Base-by-base conservation (phyloP, 2,113 vertebrate species). In the Petaurus breviceps region DNA sequence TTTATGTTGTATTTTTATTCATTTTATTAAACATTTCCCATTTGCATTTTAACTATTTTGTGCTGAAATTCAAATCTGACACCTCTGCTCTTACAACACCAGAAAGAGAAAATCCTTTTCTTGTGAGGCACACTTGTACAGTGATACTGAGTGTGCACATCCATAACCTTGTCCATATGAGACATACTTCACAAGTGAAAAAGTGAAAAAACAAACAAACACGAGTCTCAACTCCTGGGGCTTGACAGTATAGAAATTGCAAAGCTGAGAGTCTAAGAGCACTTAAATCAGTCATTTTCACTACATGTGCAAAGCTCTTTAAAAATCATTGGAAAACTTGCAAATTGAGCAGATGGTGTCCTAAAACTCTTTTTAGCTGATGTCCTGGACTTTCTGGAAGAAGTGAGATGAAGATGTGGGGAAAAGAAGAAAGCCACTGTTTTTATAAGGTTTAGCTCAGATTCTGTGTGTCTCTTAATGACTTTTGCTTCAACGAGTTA, bases 221-320 rank as follows among this genome's bases (percentile, higher is more conserved):
- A 68, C 51, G 37, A 19, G 24, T 92, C 91, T 96, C 54, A 89
- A 0, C 31, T 92, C 0, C 84, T n/a, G 90, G 46, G 61, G 94
- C 61, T 54, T 54, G 90, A 92, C 23, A 52, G 14, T 94, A 91
- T 49, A 90, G 24, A 90, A 51, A n/a, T 57, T 96, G 57, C 37
- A 77, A 93, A 47, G 37, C 2, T 57, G 55, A 92, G 90, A 93
- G 92, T 28, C 3, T 49, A 95, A 97, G 92, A 92, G 11, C 84
- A 92, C 12, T 91, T 94, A n/a, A 53, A 61, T 8, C 54, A 52
- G 14, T 55, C 93, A 10, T 47, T 91, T 93, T 94, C 54, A 91
- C 50, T 61, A 12, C 77, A 52, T 37, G n/a, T 93, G 51, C 92
- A 3, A 90, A 92, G 61, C n/a, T 90, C 12, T 51, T 95, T 49